Percentiles rank a stretch among this genome's conserved stretches.
These are phyloP conservation scores for Clarias batrachus DNA, from an alignment of 2,113 vertebrate genomes.

Conservation along the genomic window DNA sequence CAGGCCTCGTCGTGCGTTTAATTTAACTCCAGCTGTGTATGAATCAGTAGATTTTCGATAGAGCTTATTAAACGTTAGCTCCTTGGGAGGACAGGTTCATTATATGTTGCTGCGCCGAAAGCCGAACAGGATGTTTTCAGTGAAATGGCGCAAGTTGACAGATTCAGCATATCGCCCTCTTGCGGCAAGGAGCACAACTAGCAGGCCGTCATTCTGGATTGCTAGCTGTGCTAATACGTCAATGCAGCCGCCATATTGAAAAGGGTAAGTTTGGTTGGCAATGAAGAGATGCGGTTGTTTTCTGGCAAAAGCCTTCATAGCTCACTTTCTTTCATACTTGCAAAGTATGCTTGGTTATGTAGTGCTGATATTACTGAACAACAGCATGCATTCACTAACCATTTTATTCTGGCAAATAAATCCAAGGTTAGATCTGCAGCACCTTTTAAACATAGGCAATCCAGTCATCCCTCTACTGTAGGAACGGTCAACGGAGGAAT, in stretches of 20 bases:
- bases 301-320: background rate
- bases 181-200: background rate
- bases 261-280: background rate
- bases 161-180: background rate
- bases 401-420: background rate
- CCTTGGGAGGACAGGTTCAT: background rate
- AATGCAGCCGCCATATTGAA: background rate
- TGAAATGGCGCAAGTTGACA: background rate
- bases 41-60: background rate
- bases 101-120: background rate
- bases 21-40: background rate
- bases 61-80: background rate
- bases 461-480: too few relatives aligned
- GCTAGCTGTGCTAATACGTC: background rate
- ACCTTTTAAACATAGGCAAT: too few relatives aligned
- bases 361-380: background rate
- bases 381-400: background rate
- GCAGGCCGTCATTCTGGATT: background rate
- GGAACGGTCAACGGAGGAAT: too few relatives aligned
- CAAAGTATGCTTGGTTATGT: background rate
- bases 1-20: background rate
- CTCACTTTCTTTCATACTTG: background rate
- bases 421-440: too few relatives aligned
- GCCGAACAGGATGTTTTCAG: slow-evolving; percentile 14
- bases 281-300: background rate